phyloP scores from a whole-genome alignment of 53 echinoderm and acorn worm species.

The Astropecten irregularis region DNA sequence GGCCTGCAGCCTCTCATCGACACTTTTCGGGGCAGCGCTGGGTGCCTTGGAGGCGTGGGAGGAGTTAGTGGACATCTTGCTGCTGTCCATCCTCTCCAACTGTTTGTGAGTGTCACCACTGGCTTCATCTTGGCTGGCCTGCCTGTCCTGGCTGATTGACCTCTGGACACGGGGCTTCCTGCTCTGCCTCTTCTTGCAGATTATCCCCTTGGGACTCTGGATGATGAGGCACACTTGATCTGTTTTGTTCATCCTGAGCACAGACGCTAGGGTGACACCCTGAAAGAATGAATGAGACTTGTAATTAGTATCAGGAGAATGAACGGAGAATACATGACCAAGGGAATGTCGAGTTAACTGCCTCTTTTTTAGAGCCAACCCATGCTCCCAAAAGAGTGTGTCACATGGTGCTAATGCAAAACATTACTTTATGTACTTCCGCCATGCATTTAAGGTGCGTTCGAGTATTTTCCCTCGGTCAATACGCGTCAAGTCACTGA shows the following conservation, averaged over 20 bases:
- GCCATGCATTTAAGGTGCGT: too few species aligned
- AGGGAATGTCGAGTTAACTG: too few species aligned
- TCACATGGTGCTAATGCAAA: too few species aligned
- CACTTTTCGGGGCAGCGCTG: background rate
- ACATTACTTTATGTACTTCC: too few species aligned
- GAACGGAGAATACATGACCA: too few species aligned
- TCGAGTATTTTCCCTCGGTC: too few species aligned
- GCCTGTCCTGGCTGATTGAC: background rate
- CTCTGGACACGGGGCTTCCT: background rate
- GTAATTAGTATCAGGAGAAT: background rate
- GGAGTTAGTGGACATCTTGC: constrained; percentile 21
- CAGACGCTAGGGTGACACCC: constrained; percentile 10
- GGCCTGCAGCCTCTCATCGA: background rate
- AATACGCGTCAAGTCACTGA: too few species aligned
- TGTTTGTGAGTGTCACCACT: background rate
- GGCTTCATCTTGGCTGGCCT: background rate
- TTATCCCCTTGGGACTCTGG: background rate
- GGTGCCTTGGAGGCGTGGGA: background rate
- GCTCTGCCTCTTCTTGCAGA: background rate
- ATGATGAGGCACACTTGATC: constrained; percentile 16
- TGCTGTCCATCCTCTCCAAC: background rate
- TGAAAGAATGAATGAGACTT: background rate
- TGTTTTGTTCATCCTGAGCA: background rate
- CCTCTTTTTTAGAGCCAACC: too few species aligned
- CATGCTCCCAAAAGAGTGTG: too few species aligned